Percentiles rank a stretch among this genome's conserved stretches.
Conservation (phyloP, 2,113 vertebrate species). For the Neoarius graeffei region DNA sequence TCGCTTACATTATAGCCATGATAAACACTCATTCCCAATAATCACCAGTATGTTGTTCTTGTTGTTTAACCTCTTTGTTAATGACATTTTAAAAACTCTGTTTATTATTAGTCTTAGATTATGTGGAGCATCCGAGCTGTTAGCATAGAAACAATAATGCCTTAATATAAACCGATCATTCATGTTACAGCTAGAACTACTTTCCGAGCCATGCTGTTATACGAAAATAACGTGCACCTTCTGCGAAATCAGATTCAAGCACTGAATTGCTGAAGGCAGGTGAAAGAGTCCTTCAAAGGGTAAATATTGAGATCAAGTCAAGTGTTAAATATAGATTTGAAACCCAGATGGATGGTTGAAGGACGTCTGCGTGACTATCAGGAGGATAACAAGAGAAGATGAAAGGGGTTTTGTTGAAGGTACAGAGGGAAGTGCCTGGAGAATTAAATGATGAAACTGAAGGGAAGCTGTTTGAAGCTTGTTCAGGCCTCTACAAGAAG, state of each 20-base stretch:
- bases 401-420: slow-evolving; percentile 28
- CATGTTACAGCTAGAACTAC: neutral
- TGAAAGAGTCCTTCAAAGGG: neutral
- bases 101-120: neutral
- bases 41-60: no score
- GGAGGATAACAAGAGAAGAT: slow-evolving; percentile 36
- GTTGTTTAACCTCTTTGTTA: no score
- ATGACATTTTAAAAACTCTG: neutral
- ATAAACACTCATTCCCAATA: neutral
- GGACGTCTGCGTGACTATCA: slow-evolving; percentile 14
- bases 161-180: neutral
- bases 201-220: neutral
- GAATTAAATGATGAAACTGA: slow-evolving; percentile 20
- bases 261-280: neutral
- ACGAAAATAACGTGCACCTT: neutral
- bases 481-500: neutral
- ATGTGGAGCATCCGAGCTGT: neutral
- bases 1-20: neutral
- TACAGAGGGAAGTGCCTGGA: neutral
- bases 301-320: neutral
- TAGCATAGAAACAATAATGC: neutral
- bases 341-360: neutral
- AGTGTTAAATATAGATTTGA: neutral
- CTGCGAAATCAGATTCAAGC: neutral
- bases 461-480: neutral